Evolutionary conservation across 2,888 invertebrate species (phyloP).

Genomic region (Rotaria socialis): DNA sequence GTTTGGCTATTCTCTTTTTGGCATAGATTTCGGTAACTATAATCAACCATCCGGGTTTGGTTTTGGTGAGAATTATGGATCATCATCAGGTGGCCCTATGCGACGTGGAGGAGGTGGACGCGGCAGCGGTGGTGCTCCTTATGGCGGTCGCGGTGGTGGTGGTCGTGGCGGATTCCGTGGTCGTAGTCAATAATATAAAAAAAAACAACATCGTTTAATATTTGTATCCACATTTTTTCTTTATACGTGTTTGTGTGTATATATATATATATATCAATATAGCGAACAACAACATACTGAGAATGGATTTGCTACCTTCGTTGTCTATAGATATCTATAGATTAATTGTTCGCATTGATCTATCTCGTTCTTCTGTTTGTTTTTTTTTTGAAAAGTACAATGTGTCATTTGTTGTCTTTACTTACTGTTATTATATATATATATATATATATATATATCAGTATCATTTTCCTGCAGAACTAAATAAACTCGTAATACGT

Average conservation of each 20-base stretch:
- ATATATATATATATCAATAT: not conserved
- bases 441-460: no score
- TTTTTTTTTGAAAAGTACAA: not conserved
- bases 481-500: not conserved
- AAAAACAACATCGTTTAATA: not conserved
- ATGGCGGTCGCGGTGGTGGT: not conserved
- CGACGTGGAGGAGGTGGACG: not conserved
- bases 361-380: not conserved
- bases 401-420: not conserved
- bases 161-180: not conserved
- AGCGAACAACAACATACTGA: not conserved
- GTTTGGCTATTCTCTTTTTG: not conserved
- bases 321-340: not conserved
- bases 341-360: not conserved
- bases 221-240: slow-evolving; percentile 7
- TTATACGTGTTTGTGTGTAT: not conserved
- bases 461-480: slow-evolving; percentile 13
- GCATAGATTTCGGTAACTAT: not conserved
- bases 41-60: not conserved
- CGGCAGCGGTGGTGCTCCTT: not conserved
- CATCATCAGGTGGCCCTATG: slow-evolving; percentile 7
- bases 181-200: not conserved
- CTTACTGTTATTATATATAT: not conserved
- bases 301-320: not conserved
- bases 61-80: not conserved